Conservation (phyloP, 1,140 invertebrate species). For the Lepidurus packardi region DNA sequence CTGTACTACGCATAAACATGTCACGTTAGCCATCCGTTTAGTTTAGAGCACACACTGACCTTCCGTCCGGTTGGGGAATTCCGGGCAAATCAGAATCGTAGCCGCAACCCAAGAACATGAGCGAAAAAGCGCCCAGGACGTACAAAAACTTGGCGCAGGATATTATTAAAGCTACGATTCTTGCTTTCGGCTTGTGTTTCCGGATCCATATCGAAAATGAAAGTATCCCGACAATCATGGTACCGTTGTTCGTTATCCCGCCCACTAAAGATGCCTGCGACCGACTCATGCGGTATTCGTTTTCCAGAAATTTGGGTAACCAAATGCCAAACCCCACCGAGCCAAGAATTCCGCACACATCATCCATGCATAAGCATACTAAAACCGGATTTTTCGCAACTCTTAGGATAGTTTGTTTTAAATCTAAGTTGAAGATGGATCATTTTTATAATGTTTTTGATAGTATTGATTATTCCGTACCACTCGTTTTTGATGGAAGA, state of each 20-base stretch:
- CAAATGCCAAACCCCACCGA: conserved; percentile 35
- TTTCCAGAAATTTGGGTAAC: conserved; percentile 38
- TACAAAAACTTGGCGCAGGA: conserved; percentile 30
- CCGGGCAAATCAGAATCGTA: conserved; percentile 34
- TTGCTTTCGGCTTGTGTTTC: conserved; percentile 30
- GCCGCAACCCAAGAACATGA: conserved; percentile 34
- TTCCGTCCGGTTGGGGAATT: conserved; percentile 25
- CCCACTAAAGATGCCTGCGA: conserved; percentile 33
- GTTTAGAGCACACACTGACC: neutral
- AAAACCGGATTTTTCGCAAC: conserved; percentile 36
- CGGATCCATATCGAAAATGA: conserved; percentile 34
- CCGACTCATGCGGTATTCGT: conserved; percentile 37
- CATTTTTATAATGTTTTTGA: neutral
- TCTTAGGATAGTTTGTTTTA: conserved; percentile 28
- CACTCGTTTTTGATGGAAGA: neutral
- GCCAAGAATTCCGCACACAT: conserved; percentile 34
- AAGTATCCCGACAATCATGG: conserved; percentile 35
- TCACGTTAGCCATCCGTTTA: neutral
- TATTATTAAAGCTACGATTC: conserved; percentile 32
- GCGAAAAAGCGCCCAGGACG: conserved; percentile 29
- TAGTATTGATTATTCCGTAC: conserved; percentile 6
- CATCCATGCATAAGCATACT: conserved; percentile 31
- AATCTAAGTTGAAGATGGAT: conserved; percentile 23
- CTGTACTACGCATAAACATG: conserved; percentile 23
- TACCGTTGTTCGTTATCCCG: conserved; percentile 32